Evolutionary conservation across 2,888 invertebrate genomes (phyloP).

Genomic region (Mamestra brassicae): DNA sequence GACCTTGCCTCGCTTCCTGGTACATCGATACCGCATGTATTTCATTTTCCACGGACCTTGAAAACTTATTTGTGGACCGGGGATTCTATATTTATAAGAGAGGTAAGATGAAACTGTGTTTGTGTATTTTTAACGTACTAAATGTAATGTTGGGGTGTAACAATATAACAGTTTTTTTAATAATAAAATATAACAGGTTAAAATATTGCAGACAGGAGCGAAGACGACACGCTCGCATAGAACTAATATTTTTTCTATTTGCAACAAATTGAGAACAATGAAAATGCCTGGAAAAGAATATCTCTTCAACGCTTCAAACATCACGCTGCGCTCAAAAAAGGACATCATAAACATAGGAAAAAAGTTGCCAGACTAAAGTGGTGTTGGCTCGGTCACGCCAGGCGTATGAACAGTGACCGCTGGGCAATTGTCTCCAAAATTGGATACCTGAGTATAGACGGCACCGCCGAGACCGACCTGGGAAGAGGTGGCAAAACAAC

Average conservation of each 20-base stretch:
- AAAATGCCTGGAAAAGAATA: no score
- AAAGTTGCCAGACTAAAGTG: not conserved
- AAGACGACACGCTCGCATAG: no score
- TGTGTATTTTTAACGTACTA: not conserved
- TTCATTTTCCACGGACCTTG: conserved; percentile 50
- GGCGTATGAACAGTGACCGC: not conserved
- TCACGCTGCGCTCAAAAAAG: not conserved
- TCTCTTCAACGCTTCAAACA: no score
- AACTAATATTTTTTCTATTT: not conserved
- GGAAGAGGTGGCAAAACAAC: not conserved
- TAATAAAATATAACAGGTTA: no score
- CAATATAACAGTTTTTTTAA: no score
- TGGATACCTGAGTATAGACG: not conserved
- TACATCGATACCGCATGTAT: conserved; percentile 55
- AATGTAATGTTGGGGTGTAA: not conserved
- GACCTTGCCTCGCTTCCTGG: conserved; percentile 72
- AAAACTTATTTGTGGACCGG: conserved; percentile 44
- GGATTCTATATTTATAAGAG: conserved; percentile 41
- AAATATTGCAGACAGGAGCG: no score
- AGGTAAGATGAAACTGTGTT: not conserved
- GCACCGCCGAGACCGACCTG: no score
- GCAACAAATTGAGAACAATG: no score
- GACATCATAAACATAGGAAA: not conserved
- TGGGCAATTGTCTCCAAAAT: not conserved
- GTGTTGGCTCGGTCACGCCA: not conserved